Conservation (phyloP, 2,888 invertebrate genomes). For the Steinernema carpocapsae region DNA sequence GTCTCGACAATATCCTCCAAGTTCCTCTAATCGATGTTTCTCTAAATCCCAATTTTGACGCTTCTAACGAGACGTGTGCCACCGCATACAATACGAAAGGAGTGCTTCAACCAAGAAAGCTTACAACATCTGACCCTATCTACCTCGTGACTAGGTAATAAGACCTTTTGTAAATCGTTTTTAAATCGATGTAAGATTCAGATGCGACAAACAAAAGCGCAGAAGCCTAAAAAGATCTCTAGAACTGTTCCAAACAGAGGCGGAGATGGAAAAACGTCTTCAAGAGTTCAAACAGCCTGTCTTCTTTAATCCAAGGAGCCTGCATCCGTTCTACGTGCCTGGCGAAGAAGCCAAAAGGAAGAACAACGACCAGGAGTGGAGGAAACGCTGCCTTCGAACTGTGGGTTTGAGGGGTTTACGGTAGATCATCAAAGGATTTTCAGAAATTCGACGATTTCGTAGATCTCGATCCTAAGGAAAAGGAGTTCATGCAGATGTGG, state of each 20-base stretch:
- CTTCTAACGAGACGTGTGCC: background rate
- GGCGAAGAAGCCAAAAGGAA: background rate
- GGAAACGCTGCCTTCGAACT: background rate
- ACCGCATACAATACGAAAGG: background rate
- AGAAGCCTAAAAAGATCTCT: background rate
- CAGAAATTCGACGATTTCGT: slow-evolving; percentile 16
- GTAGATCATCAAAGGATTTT: background rate
- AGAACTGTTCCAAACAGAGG: background rate
- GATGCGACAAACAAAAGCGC: too few relatives aligned
- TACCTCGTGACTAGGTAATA: too few relatives aligned
- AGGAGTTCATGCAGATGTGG: slow-evolving; percentile 20
- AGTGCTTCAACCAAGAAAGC: too few relatives aligned
- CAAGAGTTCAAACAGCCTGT: background rate
- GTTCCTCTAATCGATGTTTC: background rate
- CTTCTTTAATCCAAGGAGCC: background rate
- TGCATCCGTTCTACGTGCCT: slow-evolving; percentile 23
- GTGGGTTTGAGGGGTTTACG: background rate
- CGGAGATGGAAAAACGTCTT: background rate
- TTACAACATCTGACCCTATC: too few relatives aligned
- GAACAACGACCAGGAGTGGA: slow-evolving; percentile 30
- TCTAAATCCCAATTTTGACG: background rate
- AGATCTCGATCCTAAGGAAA: slow-evolving; percentile 8
- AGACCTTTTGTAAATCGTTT: too few relatives aligned
- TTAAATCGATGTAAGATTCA: too few relatives aligned
- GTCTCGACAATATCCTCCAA: background rate